Evolutionary conservation across 2,797 vertebrate genomes (phyloP).

Genomic region (Iguana delicatissima): DNA sequence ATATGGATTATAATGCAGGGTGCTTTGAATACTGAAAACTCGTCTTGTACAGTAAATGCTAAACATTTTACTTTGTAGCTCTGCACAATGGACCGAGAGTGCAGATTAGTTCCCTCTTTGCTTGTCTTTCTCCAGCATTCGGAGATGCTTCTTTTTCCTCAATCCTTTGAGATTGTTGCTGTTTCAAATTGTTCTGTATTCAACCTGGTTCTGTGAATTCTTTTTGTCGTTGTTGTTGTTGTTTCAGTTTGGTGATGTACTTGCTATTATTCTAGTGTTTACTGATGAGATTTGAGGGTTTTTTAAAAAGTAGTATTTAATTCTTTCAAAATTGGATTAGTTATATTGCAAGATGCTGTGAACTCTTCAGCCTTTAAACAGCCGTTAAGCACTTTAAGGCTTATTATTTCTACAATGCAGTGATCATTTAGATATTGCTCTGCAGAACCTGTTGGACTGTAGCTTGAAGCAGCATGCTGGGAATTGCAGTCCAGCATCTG

Average conservation of each 20-base stretch:
- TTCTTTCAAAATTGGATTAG: neutral
- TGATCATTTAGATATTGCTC: no score
- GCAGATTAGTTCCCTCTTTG: neutral
- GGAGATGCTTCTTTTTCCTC: neutral
- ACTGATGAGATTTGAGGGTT: neutral
- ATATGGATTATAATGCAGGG: no score
- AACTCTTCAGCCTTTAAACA: no score
- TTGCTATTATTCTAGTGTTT: neutral
- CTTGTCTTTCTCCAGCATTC: neutral
- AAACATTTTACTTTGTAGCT: neutral
- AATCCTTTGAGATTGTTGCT: neutral
- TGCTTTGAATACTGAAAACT: no score
- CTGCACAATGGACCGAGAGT: neutral
- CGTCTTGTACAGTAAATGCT: no score
- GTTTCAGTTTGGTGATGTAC: neutral
- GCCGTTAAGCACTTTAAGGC: neutral
- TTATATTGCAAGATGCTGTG: neutral
- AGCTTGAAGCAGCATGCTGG: no score
- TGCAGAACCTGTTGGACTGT: no score
- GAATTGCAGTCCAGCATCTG: no score
- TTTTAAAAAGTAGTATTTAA: neutral
- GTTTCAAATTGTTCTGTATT: neutral
- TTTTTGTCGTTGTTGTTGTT: neutral
- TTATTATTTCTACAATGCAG: neutral
- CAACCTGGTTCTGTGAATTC: neutral